Evolutionary conservation across 2,113 vertebrate species (phyloP).

Genomic region (Dipodomys ordii): DNA sequence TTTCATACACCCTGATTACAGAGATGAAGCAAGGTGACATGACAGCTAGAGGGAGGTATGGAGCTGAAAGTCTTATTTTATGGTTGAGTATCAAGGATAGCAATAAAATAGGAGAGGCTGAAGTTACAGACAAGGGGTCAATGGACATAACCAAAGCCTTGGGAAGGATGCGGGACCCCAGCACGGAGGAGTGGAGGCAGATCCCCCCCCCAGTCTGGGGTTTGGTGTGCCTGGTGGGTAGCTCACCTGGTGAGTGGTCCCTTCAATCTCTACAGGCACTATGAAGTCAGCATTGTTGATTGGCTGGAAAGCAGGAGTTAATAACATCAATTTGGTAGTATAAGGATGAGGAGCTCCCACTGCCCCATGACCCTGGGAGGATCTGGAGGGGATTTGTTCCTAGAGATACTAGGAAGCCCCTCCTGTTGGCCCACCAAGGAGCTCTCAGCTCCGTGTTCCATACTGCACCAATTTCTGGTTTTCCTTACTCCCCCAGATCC

Average conservation of each 20-base stretch:
- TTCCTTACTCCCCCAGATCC: not conserved
- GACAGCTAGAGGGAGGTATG: not conserved
- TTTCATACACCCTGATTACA: not conserved
- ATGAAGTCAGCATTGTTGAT: conserved; percentile 97
- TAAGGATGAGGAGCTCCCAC: not conserved
- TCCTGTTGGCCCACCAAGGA: not conserved
- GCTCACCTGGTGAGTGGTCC: conserved; percentile 95
- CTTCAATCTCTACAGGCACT: conserved; percentile 96
- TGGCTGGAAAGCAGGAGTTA: conserved; percentile 86
- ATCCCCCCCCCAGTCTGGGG: not conserved
- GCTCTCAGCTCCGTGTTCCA: not conserved
- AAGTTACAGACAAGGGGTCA: not conserved
- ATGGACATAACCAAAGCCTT: not conserved
- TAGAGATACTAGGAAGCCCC: not conserved
- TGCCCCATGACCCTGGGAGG: not conserved
- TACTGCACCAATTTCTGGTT: not conserved
- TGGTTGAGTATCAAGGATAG: not conserved
- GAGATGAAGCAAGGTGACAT: not conserved
- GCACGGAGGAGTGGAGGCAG: not conserved
- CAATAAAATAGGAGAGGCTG: not conserved
- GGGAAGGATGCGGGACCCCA: accelerated
- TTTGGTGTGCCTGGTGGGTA: not conserved
- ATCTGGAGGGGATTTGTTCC: not conserved
- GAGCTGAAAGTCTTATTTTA: not conserved
- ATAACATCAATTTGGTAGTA: not conserved